Conservation (phyloP, 2,888 invertebrate species). For the Phaonia tiefii region DNA sequence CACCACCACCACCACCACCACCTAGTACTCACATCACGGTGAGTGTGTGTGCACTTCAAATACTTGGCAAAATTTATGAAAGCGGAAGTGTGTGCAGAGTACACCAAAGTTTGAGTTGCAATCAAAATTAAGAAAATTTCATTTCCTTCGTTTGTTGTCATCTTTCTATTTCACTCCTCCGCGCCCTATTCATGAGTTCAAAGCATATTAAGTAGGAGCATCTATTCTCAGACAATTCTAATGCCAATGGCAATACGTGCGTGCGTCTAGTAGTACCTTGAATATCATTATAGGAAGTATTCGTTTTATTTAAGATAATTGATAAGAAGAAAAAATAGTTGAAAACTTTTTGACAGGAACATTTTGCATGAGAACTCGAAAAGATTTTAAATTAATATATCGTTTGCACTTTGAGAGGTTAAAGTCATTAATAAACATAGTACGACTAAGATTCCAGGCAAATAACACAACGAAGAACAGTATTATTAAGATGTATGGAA, state of each 20-base stretch:
- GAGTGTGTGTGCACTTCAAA: neutral
- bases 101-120: constrained; percentile 29
- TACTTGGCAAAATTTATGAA: constrained; percentile 10
- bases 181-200: neutral
- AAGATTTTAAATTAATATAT: constrained; percentile 34
- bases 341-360: constrained; percentile 32
- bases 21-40: neutral
- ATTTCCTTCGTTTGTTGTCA: constrained; percentile 12
- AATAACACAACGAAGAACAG: too few relatives aligned
- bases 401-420: constrained; percentile 18
- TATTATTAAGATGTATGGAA: neutral
- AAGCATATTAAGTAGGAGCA: neutral
- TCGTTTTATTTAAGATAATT: constrained; percentile 18
- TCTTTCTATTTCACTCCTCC: neutral
- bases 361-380: neutral
- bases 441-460: too few relatives aligned
- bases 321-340: constrained; percentile 8
- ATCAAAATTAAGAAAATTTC: constrained; percentile 39
- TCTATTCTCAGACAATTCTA: neutral
- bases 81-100: constrained; percentile 32
- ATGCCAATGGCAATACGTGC: constrained; percentile 3
- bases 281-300: constrained; percentile 1
- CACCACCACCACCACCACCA: neutral
- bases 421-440: constrained; percentile 31
- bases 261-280: neutral